phyloP scores from a whole-genome alignment of 2,113 vertebrate genomes.

The Lampris incognitus region DNA sequence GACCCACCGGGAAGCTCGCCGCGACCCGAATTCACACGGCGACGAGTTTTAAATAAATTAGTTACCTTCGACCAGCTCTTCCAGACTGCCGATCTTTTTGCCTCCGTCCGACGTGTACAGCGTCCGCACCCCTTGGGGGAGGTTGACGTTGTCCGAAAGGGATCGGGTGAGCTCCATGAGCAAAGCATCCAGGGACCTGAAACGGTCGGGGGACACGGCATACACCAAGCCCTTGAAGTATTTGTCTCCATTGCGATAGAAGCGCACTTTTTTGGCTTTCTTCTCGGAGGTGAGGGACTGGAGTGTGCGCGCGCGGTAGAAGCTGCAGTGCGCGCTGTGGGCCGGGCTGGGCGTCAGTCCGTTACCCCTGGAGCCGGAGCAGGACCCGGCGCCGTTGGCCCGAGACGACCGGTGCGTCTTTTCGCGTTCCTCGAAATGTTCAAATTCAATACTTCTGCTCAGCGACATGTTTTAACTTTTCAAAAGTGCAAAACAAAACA shows the following conservation, averaged over 20 bases:
- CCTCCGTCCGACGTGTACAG: conserved; percentile 92
- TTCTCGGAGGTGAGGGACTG: conserved; percentile 96
- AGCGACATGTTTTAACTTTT: conserved; percentile 77
- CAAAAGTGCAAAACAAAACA: background rate
- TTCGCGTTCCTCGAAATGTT: conserved; percentile 96
- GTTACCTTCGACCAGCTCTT: conserved; percentile 94
- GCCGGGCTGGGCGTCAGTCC: conserved; percentile 94
- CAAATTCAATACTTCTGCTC: conserved; percentile 92
- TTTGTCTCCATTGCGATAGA: conserved; percentile 96
- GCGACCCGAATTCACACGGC: background rate
- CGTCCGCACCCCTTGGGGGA: conserved; percentile 93
- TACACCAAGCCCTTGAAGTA: conserved; percentile 97
- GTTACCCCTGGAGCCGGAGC: conserved; percentile 84
- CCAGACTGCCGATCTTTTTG: conserved; percentile 90
- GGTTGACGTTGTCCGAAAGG: conserved; percentile 93
- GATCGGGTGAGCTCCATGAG: conserved; percentile 95
- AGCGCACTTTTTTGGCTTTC: conserved; percentile 94
- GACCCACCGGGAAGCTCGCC: too few species aligned
- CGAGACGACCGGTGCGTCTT: conserved; percentile 84
- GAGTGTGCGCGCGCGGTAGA: conserved; percentile 95
- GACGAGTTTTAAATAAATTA: background rate
- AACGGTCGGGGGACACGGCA: conserved; percentile 93
- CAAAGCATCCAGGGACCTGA: conserved; percentile 94
- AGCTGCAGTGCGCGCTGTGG: conserved; percentile 97
- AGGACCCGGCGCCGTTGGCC: conserved; percentile 79